Conservation (phyloP, 2,113 vertebrate genomes). For the Phocoena phocoena region DNA sequence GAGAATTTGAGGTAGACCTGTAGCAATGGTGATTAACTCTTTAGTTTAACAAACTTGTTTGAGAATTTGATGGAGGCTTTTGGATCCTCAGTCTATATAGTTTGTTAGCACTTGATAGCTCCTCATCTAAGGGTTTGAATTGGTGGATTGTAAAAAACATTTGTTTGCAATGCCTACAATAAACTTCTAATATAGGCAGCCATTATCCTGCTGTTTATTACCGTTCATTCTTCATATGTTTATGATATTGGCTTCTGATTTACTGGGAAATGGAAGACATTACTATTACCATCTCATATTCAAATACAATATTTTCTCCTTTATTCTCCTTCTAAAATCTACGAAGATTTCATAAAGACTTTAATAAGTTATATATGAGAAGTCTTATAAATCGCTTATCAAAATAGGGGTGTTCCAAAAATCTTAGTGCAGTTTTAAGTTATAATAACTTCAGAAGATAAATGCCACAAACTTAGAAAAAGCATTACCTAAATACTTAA, state of each 20-base stretch:
- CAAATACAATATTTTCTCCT: neutral
- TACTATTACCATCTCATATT: neutral
- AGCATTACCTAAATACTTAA: neutral
- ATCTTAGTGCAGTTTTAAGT: constrained; percentile 21
- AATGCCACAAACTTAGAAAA: neutral
- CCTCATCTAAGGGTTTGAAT: neutral
- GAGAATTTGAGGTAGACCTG: neutral
- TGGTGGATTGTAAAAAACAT: neutral
- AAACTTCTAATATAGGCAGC: neutral
- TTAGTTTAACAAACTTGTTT: neutral
- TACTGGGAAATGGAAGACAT: neutral
- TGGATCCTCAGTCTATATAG: neutral
- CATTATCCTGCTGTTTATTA: neutral
- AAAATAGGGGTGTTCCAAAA: neutral
- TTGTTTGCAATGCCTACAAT: neutral
- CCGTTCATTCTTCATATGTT: neutral
- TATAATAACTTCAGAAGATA: neutral
- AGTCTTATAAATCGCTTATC: neutral
- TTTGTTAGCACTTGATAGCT: neutral
- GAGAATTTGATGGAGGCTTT: neutral
- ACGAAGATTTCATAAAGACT: neutral
- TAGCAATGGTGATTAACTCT: neutral
- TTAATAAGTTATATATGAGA: neutral
- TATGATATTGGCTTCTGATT: neutral
- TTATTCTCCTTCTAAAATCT: neutral